Evolutionary conservation across 1,140 invertebrate genomes (phyloP).

Genomic region (Parasteatoda tepidariorum): DNA sequence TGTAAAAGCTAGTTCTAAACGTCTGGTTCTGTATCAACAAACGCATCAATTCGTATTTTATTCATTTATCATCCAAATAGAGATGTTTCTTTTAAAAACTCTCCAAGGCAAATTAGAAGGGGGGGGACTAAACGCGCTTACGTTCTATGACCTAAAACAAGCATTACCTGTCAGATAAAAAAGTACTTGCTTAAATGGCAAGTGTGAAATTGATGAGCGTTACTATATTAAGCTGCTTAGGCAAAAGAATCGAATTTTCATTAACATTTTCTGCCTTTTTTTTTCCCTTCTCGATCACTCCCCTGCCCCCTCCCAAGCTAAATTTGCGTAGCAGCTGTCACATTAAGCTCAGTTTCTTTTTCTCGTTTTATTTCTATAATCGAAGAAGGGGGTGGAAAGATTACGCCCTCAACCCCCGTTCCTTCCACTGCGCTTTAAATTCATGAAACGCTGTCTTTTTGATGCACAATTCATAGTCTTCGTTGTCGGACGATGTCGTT

Average conservation of each 20-base stretch:
- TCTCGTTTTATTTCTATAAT: slow-evolving; percentile 2
- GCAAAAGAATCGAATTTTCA: slow-evolving; percentile 37
- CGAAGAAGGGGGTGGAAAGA: not conserved
- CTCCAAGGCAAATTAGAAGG: not conserved
- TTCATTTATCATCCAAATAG: not conserved
- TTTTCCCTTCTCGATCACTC: slow-evolving; percentile 7
- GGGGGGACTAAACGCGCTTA: not conserved
- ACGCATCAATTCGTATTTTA: not conserved
- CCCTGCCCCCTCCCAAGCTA: too few species aligned
- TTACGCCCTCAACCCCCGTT: not conserved
- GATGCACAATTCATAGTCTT: not conserved
- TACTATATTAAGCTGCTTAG: slow-evolving; percentile 32
- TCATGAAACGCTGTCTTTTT: not conserved
- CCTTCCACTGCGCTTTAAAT: slow-evolving; percentile 7
- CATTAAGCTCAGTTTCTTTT: not conserved
- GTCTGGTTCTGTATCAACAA: too few species aligned
- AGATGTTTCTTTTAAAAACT: not conserved
- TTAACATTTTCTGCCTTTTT: slow-evolving; percentile 26
- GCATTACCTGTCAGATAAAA: not conserved
- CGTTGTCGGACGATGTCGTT: not conserved
- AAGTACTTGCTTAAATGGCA: not conserved
- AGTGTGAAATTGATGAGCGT: slow-evolving; percentile 31
- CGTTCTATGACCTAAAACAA: not conserved
- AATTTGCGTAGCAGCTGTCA: slow-evolving; percentile 38
- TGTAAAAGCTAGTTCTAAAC: too few species aligned